Conservation (phyloP, 2,888 invertebrate species). For the Drosophila tripunctata region DNA sequence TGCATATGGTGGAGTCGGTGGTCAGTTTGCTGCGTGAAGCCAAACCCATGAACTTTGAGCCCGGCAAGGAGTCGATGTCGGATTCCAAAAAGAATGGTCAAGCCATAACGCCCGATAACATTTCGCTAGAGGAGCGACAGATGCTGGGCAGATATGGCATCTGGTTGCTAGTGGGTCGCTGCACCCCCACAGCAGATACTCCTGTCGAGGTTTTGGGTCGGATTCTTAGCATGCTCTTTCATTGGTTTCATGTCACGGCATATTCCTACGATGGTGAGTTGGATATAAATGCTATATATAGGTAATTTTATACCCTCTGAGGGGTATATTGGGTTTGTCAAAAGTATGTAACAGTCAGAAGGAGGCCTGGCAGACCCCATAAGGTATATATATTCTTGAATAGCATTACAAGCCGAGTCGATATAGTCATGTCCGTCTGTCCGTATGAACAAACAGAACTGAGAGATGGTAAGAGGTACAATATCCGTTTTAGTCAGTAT, state of each 20-base stretch:
- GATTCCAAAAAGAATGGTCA: constrained; percentile 83
- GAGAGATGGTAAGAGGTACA: too few relatives aligned
- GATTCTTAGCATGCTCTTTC: constrained; percentile 97
- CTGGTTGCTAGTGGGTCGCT: constrained; percentile 97
- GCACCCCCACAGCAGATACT: constrained; percentile 91
- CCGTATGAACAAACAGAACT: too few relatives aligned
- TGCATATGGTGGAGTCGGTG: constrained; percentile 96
- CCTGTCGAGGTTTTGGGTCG: constrained; percentile 93
- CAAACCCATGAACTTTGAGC: constrained; percentile 90
- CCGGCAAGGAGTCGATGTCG: constrained; percentile 85
- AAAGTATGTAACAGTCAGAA: too few relatives aligned
- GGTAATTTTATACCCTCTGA: too few relatives aligned
- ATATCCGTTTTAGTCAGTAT: too few relatives aligned
- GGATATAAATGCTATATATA: too few relatives aligned
- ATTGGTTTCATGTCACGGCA: constrained; percentile 99
- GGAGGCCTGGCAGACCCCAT: too few relatives aligned
- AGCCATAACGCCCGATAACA: constrained; percentile 86
- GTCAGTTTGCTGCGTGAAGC: constrained; percentile 97
- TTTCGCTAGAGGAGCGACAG: constrained; percentile 93
- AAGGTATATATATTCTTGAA: too few relatives aligned
- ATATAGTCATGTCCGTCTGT: too few relatives aligned
- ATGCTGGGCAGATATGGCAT: constrained; percentile 97
- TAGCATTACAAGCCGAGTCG: too few relatives aligned
- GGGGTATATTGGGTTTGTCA: too few relatives aligned
- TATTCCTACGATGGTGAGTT: constrained; percentile 95